A percentile compares a stretch with the other conserved stretches of the same genome.
Conservation (phyloP, 2,797 vertebrate genomes). For the Nannoperca obscura region DNA sequence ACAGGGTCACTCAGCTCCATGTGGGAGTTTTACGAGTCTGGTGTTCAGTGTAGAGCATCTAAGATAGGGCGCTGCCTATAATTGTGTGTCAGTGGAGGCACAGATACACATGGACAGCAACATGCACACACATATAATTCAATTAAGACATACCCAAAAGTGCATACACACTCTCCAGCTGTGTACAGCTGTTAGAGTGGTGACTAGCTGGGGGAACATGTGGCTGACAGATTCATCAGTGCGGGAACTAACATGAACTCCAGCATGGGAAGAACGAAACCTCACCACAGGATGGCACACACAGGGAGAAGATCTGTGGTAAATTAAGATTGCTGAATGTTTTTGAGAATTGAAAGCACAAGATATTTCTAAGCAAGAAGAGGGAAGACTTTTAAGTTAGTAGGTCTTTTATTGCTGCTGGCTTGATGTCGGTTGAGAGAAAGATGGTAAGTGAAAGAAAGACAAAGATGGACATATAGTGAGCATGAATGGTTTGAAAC, state of each 20-base stretch:
- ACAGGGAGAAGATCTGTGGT: conserved; percentile 24
- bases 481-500: conserved; percentile 8
- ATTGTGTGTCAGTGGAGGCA: conserved; percentile 41
- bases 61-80: conserved; percentile 44
- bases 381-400: not conserved
- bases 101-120: conserved; percentile 29
- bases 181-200: conserved; percentile 49
- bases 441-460: not conserved
- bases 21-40: conserved; percentile 33
- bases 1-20: conserved; percentile 47
- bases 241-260: conserved; percentile 48
- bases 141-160: conserved; percentile 28
- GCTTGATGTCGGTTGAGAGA: not conserved
- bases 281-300: conserved; percentile 42
- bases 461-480: not conserved
- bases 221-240: conserved; percentile 75
- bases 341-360: conserved; percentile 16
- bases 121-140: conserved; percentile 19
- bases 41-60: conserved; percentile 38
- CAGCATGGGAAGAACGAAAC: conserved; percentile 43
- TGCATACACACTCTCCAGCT: conserved; percentile 44
- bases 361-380: not conserved
- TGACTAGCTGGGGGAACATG: conserved; percentile 63
- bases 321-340: conserved; percentile 21
- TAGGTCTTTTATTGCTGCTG: conserved; percentile 7